Base-by-base conservation (phyloP, 2,888 invertebrate genomes). In the Cheilosia impressa region DNA sequence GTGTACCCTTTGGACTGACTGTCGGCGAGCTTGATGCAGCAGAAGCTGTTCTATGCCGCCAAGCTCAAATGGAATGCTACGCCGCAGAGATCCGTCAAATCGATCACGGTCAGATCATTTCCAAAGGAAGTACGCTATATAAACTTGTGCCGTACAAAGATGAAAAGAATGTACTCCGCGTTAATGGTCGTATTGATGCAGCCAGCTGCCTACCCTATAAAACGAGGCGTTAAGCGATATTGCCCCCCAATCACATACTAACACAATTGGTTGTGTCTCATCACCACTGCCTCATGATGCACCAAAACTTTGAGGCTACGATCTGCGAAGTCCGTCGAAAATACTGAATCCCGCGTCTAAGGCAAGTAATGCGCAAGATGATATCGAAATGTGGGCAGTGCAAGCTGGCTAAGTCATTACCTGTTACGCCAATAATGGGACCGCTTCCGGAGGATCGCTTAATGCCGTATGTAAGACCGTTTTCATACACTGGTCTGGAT, bases 401-500 rank as follows among this genome's bases (percentile, higher is more conserved):
- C 5, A 24, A 24, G 24, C 24, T 24, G 1, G 24, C 24, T 24
- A 24, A 24, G 24, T 5, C 24, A 5, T 24, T 24, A 24, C 24
- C 24, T 24, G 4, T 24, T 24, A 24, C 47, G 1, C 83, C 88
- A 19, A 22, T 80, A 4, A 88, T 88, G 87, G 88, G 78, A 10
- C 78, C 63, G 10, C 43, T 87, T 15, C 87, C 87, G 6, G 62
- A 47, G 9, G 87, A 87, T 17, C 52, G 87, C 19, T 62, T 83
- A 0, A 75, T 83, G 2, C 87, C 87, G 7, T 57, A 15, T 57
- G 34, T 57, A 4, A 6, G 57, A 0, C 57, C 57, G 0, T 88
- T 88, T 52, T 58, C 72, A 3, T 72, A 84, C 17, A 87, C 81
- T 9, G 87, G 84, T 7, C 17, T 87, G 19, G 87, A 88, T 31